These are phyloP conservation scores for Callochromis pleurospilus DNA, from an alignment of 2,113 vertebrate species.

Conservation along the genomic window DNA sequence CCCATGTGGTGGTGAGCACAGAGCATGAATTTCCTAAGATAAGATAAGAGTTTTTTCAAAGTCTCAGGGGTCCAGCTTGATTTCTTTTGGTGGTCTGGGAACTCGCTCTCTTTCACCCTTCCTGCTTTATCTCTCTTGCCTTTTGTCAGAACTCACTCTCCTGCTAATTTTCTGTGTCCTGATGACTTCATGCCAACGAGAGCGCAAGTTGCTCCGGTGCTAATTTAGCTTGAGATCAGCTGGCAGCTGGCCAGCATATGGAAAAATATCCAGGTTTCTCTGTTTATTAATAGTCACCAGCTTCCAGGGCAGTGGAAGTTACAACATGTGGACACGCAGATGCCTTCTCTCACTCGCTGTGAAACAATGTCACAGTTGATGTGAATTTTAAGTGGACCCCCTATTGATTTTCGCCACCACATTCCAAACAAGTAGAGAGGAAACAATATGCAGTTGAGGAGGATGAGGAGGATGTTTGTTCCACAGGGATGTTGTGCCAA, in stretches of 20 bases:
- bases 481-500: conserved; percentile 53
- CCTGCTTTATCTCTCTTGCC: conserved; percentile 39
- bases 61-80: conserved; percentile 42
- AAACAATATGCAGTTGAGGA: conserved; percentile 62
- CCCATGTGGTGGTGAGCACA: not conserved
- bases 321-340: not conserved
- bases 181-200: conserved; percentile 66
- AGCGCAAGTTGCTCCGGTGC: conserved; percentile 68
- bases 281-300: conserved; percentile 66
- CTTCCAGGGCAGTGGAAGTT: conserved; percentile 35
- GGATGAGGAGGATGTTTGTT: conserved; percentile 67
- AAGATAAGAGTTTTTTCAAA: not conserved
- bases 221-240: conserved; percentile 68
- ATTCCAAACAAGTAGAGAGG: conserved; percentile 50
- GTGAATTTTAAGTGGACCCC: conserved; percentile 60
- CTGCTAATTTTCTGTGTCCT: not conserved
- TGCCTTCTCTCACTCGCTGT: not conserved
- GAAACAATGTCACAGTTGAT: conserved; percentile 52
- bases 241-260: conserved; percentile 37
- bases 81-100: conserved; percentile 41
- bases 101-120: conserved; percentile 11
- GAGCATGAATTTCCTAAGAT: not conserved
- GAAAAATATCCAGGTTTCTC: conserved; percentile 50
- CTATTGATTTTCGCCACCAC: conserved; percentile 22
- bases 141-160: not conserved